Evolutionary conservation across 2,113 vertebrate species (phyloP), one percentile per base, ranked within the genome.

Genomic region (Phalacrocorax pelagicus): DNA sequence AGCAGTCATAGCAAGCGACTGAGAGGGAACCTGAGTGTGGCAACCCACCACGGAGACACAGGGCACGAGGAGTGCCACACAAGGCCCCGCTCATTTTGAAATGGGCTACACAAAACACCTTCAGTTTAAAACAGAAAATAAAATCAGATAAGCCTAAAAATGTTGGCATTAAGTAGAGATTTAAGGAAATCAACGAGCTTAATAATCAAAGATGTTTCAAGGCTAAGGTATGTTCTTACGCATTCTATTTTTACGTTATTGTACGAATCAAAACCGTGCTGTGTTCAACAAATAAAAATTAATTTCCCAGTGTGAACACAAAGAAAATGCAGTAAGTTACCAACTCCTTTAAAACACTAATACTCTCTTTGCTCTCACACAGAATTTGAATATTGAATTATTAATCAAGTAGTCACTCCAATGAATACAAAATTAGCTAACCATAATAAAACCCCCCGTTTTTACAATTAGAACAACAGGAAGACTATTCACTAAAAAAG

Each of bases 351-450:
- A 59, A 75, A 86, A 79, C 87, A 71, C 49, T 82, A 61, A 70
- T 19, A 49, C 9, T 77, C 26, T 67, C 47, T 69, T 82, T 81
- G 51, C 29, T 36, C 17, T 84, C 95, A 93, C 78, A 78, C 3
- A 90, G 42, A 88, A 84, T 85, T 78, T 87, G 72, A 81, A 86
- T 89, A 74, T 30, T 67, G 95, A 98, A 97, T 96, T 90, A 88
- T 15, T 97, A 97, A 97, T 96, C 96, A 96, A 91, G 75, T 65
- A 87, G 55, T 58, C 47, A 86, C 26, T 80, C 6, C 9, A 93
- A 42, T 47, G 11, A 82, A 75, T 11, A 77, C 6, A 26, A 72
- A 69, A 38, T 36, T 65, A 85, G 18, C 23, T 66, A 30, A 36
- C 30, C 9, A 18, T 22, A 52, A 77, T 14, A 49, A 73, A 65